These are phyloP conservation scores for Laterallus jamaicensis DNA, from an alignment of 2,113 vertebrate species.

Conservation along the genomic window DNA sequence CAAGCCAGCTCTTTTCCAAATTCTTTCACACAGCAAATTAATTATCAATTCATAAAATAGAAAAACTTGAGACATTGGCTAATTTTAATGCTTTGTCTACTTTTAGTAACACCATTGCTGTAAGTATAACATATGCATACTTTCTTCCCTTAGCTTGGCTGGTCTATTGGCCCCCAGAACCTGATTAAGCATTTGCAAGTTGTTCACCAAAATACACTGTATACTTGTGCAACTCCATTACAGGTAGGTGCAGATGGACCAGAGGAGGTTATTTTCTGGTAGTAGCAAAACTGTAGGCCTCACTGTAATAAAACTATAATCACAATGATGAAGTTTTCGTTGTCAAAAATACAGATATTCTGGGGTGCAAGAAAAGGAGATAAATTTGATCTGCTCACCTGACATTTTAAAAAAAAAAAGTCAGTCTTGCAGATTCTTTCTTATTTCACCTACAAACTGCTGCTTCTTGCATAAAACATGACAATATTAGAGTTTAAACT, in stretches of 20 bases:
- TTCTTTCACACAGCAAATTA: neutral
- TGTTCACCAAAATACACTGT: constrained; percentile 90
- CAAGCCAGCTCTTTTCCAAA: neutral
- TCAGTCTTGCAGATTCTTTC: neutral
- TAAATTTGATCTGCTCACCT: neutral
- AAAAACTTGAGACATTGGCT: neutral
- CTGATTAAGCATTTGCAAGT: constrained; percentile 94
- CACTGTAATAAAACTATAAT: neutral
- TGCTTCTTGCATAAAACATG: neutral
- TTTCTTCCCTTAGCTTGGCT: constrained; percentile 85
- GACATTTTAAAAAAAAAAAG: neutral
- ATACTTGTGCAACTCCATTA: constrained; percentile 91
- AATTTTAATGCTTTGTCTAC: neutral
- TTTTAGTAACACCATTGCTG: neutral
- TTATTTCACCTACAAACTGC: neutral
- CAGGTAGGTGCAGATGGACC: constrained; percentile 77
- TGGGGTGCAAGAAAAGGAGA: neutral
- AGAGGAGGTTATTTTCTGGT: neutral
- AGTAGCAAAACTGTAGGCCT: neutral
- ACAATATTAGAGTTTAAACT: neutral
- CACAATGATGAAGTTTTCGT: neutral
- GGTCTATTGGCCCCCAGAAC: constrained; percentile 90
- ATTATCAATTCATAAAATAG: neutral
- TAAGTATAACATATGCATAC: neutral
- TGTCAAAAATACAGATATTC: neutral